phyloP scores from a whole-genome alignment of 53 echinoderm and acorn worm genomes.

The Echinarachnius parma region DNA sequence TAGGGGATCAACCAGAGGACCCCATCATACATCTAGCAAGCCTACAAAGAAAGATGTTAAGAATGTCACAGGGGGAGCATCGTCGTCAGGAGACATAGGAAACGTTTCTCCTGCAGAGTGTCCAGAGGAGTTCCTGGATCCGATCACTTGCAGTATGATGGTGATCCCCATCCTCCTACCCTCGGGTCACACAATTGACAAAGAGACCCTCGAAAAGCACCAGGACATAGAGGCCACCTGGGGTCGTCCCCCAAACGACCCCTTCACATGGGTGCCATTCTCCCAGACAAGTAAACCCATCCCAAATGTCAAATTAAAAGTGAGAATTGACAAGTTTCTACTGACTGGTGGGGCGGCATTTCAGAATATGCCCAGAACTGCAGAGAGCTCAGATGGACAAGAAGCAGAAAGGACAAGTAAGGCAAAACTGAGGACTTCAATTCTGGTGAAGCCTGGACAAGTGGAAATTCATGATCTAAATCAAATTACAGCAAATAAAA shows the following conservation, averaged over 20 bases:
- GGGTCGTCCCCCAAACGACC: constrained; percentile 90
- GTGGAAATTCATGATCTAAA: neutral
- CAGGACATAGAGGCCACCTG: constrained; percentile 68
- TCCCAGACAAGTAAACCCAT: constrained; percentile 59
- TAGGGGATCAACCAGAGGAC: no score
- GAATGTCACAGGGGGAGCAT: no score
- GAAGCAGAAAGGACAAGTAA: neutral
- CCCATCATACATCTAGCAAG: no score
- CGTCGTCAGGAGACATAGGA: no score
- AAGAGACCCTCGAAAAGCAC: constrained; percentile 73
- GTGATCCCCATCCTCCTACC: constrained; percentile 79
- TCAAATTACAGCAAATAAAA: no score
- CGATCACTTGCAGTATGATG: constrained; percentile 80
- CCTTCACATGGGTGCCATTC: constrained; percentile 84
- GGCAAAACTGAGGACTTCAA: neutral
- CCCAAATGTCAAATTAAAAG: constrained; percentile 81
- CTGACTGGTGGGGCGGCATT: constrained; percentile 51
- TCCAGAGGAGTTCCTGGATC: constrained; percentile 89
- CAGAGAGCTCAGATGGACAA: constrained; percentile 23
- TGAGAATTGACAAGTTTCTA: constrained; percentile 74
- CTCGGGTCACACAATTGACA: constrained; percentile 86
- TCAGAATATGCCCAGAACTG: constrained; percentile 54
- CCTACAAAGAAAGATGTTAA: no score
- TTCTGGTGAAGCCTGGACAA: neutral
- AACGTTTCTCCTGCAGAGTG: constrained; percentile 9